Evolutionary conservation across 2,888 invertebrate species (phyloP).

Genomic region (Eristalis arbustorum): DNA sequence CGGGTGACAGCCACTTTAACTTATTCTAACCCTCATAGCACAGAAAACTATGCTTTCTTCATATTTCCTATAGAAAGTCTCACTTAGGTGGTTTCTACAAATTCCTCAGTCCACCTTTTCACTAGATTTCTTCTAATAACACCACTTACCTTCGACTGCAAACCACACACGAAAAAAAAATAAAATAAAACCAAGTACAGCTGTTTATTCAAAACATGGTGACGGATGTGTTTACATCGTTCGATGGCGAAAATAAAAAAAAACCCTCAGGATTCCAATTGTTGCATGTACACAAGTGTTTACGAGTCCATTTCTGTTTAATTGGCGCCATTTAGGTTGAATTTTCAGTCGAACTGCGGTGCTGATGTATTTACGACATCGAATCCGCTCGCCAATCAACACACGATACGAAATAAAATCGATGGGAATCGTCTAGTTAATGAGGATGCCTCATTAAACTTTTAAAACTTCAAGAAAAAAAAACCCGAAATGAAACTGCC

Average conservation of each 20-base stretch:
- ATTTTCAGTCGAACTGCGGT: background rate
- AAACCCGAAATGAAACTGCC: background rate
- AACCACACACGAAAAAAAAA: background rate
- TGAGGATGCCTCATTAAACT: background rate
- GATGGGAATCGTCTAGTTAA: background rate
- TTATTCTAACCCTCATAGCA: background rate
- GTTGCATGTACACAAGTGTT: background rate
- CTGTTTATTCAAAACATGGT: background rate
- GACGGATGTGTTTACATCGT: background rate
- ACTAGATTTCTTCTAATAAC: no score
- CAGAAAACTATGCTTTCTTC: no score
- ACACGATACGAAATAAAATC: background rate
- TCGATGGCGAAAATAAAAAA: background rate
- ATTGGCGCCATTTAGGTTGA: background rate
- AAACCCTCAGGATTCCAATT: background rate
- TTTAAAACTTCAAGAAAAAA: conserved; percentile 3
- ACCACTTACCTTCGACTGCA: background rate
- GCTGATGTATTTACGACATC: background rate
- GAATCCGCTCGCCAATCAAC: background rate
- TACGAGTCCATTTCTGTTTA: background rate
- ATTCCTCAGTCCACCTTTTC: no score
- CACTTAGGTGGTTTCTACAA: no score
- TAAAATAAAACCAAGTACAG: no score
- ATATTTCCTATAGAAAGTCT: no score
- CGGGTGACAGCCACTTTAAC: no score